phyloP scores from a whole-genome alignment of 2,888 invertebrate species.

The Andrena marginata region DNA sequence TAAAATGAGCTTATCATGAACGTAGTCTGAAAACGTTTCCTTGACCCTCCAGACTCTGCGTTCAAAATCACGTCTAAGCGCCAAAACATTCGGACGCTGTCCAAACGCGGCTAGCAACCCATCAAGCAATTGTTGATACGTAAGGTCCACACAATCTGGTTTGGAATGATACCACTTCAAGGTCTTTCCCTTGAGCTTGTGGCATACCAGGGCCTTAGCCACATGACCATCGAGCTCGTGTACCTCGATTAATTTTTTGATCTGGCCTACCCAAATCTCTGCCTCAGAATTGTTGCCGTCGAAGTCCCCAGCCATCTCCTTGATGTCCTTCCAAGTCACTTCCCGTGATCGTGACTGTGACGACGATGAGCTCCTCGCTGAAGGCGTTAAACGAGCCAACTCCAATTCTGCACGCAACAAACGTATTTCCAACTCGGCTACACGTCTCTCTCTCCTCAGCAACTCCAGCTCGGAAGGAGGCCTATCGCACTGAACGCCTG shows the following conservation, averaged over 20 bases:
- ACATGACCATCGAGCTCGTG: neutral
- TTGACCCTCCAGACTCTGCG: neutral
- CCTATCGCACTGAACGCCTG: too few relatives aligned
- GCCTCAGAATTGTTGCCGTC: too few relatives aligned
- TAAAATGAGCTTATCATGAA: neutral
- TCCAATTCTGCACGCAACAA: too few relatives aligned
- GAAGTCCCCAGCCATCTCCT: too few relatives aligned
- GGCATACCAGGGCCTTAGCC: neutral
- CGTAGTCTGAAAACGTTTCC: neutral
- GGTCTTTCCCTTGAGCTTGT: neutral
- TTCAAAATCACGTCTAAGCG: slow-evolving; percentile 1
- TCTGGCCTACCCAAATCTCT: neutral
- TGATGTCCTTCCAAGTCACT: too few relatives aligned
- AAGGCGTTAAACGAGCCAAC: too few relatives aligned
- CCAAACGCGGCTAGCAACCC: neutral
- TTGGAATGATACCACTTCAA: neutral
- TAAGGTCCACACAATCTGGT: neutral
- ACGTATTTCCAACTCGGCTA: too few relatives aligned
- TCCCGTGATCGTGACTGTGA: too few relatives aligned
- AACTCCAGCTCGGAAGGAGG: too few relatives aligned
- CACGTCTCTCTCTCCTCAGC: too few relatives aligned
- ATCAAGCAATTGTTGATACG: neutral
- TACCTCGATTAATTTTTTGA: neutral
- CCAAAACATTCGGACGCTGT: neutral
- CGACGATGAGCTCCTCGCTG: too few relatives aligned